Percentiles rank a stretch among this genome's conserved stretches.
Conservation (phyloP, 2,888 invertebrate species). For the Phyllotreta cruciferae region DNA sequence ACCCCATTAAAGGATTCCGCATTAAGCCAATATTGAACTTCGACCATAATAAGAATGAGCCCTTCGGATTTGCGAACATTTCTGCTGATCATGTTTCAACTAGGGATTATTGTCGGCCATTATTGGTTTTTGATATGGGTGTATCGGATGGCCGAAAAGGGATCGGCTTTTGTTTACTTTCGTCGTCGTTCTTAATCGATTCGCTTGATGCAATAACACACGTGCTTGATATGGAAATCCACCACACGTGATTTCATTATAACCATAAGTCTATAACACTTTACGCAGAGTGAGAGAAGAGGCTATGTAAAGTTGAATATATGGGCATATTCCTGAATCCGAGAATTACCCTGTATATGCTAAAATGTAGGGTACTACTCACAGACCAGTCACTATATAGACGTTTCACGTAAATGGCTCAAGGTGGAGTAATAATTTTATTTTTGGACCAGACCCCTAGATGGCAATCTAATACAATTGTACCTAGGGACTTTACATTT, state of each 20-base stretch:
- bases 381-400: too few species aligned
- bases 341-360: too few species aligned
- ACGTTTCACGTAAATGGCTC: too few species aligned
- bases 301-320: too few species aligned
- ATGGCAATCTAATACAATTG: too few species aligned
- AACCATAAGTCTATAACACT: too few species aligned
- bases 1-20: conserved; percentile 36
- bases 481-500: too few species aligned
- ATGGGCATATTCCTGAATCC: too few species aligned
- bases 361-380: too few species aligned
- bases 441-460: too few species aligned
- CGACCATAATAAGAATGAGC: conserved; percentile 36
- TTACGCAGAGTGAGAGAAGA: too few species aligned
- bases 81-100: conserved; percentile 32
- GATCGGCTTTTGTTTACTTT: conserved; percentile 19
- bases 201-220: not conserved
- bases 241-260: not conserved
- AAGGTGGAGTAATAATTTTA: too few species aligned
- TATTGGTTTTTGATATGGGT: conserved; percentile 31
- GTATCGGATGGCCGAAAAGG: conserved; percentile 21
- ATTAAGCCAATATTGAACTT: conserved; percentile 38
- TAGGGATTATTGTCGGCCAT: conserved; percentile 28
- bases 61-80: conserved; percentile 36
- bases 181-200: conserved; percentile 10
- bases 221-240: conserved; percentile 3